Evolutionary conservation across 2,113 vertebrate genomes (phyloP).

Genomic region (Anser cygnoides): DNA sequence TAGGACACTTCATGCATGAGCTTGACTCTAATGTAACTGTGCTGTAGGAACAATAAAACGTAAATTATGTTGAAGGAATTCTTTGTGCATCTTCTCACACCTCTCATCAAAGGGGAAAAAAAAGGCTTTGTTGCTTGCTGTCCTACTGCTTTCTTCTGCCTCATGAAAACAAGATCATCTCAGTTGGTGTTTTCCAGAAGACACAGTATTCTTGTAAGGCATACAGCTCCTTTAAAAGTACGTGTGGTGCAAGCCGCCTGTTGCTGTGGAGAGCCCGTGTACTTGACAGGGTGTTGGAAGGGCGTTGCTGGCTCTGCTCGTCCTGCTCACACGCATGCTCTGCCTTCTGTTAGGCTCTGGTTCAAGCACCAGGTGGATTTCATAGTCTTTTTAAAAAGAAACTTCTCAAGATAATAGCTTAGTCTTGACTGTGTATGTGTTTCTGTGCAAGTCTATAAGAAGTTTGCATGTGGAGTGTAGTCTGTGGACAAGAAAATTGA

Average conservation of each 20-base stretch:
- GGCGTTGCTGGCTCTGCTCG: background rate
- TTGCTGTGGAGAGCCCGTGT: background rate
- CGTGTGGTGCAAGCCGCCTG: background rate
- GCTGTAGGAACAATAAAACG: background rate
- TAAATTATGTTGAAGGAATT: background rate
- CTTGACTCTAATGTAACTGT: rapidly evolving
- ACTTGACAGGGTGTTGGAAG: background rate
- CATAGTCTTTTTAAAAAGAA: background rate
- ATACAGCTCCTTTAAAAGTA: background rate
- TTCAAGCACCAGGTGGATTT: background rate
- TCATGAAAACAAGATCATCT: background rate
- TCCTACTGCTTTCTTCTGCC: background rate
- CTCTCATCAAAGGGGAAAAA: background rate
- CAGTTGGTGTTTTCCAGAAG: background rate
- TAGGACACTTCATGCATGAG: background rate
- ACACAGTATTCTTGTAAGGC: rapidly evolving
- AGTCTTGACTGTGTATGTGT: background rate
- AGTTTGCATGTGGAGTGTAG: background rate
- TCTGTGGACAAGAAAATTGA: background rate
- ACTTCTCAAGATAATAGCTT: background rate
- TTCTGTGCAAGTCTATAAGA: background rate
- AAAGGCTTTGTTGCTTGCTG: background rate
- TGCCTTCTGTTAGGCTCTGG: background rate
- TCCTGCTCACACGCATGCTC: background rate
- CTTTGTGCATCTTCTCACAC: background rate